Percentiles rank a stretch among this genome's conserved stretches.
phyloP scores from a whole-genome alignment of 2,888 invertebrate species.

The Conomelus anceps region DNA sequence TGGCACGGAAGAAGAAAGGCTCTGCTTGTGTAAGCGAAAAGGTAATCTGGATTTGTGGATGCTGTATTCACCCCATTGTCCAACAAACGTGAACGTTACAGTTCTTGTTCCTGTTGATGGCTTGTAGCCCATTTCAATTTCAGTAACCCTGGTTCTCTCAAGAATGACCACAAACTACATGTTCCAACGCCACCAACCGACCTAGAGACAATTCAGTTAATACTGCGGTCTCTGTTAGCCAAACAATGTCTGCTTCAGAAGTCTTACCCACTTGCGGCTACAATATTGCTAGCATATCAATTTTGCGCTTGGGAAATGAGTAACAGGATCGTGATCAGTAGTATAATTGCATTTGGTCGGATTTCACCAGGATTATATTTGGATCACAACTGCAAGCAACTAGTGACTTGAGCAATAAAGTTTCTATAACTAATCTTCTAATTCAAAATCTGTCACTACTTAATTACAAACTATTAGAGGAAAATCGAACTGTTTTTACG shows the following conservation, averaged over 20 bases:
- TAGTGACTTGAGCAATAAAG: too few species aligned
- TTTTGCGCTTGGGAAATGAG: not conserved
- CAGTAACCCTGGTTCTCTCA: not conserved
- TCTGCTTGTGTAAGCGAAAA: not conserved
- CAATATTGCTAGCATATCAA: not conserved
- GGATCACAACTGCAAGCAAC: not conserved
- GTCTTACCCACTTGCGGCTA: not conserved
- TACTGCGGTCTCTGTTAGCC: not conserved
- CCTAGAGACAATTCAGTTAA: not conserved
- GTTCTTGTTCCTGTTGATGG: not conserved
- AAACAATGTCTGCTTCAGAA: not conserved
- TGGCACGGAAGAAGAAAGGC: not conserved
- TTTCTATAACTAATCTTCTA: too few species aligned
- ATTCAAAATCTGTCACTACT: too few species aligned
- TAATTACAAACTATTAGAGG: too few species aligned
- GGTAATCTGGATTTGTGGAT: not conserved
- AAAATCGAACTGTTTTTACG: too few species aligned
- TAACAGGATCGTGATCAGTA: not conserved
- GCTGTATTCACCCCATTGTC: not conserved
- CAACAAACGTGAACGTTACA: not conserved
- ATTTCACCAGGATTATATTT: not conserved
- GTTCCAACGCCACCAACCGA: not conserved
- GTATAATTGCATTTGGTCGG: not conserved
- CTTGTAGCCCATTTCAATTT: not conserved
- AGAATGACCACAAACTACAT: not conserved